Evolutionary conservation across 1,140 invertebrate species (phyloP).

Genomic region (Drosophila repletoides): DNA sequence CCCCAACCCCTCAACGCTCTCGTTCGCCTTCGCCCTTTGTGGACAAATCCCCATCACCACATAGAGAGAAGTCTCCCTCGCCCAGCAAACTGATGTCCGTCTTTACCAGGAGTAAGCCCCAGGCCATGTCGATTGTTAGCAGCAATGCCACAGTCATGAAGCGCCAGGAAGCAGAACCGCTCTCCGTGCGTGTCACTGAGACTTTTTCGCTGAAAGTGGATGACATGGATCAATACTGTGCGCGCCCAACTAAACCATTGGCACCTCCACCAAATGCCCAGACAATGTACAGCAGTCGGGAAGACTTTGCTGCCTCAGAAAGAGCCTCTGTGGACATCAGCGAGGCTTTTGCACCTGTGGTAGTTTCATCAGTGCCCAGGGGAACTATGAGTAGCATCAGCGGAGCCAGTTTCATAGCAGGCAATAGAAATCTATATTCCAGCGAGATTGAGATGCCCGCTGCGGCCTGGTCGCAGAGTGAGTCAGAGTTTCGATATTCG

Average conservation of each 20-base stretch:
- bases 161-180: constrained; percentile 56
- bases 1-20: constrained; percentile 45
- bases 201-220: constrained; percentile 79
- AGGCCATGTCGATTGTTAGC: constrained; percentile 58
- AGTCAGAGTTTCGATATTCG: constrained; percentile 31
- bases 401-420: constrained; percentile 63
- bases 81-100: constrained; percentile 55
- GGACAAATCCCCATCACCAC: not conserved
- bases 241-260: constrained; percentile 49
- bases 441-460: constrained; percentile 66
- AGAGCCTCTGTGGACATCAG: constrained; percentile 51
- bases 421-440: constrained; percentile 65
- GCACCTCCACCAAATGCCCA: constrained; percentile 50
- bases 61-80: constrained; percentile 63
- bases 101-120: constrained; percentile 54
- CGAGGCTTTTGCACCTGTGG: constrained; percentile 71
- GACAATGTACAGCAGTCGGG: constrained; percentile 71
- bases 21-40: constrained; percentile 40
- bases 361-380: constrained; percentile 56
- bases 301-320: constrained; percentile 68
- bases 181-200: constrained; percentile 70
- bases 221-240: constrained; percentile 77
- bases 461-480: constrained; percentile 32
- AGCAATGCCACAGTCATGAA: constrained; percentile 49
- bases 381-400: constrained; percentile 40